Evolutionary conservation across 2,888 invertebrate genomes (phyloP), one percentile per base, ranked within the genome.

Genomic region (Boloria euphrosyne): DNA sequence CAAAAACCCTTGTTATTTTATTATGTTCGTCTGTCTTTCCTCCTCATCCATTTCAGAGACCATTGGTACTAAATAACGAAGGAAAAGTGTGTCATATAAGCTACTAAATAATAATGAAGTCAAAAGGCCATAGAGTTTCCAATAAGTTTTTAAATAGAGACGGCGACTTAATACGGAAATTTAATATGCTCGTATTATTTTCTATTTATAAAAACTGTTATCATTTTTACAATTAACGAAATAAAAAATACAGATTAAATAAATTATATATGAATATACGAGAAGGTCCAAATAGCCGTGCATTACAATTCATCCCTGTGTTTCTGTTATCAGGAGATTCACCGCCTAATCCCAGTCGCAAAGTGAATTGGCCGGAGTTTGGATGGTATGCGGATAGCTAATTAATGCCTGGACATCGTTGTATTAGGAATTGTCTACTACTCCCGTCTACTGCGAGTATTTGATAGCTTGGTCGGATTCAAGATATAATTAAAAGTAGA

Each of bases 301-400:
- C 44, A 13, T 7, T 22, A 18, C 17, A 43, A 18, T 27, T 43
- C 4, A 18, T 14, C 4, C 46, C 44, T 18, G 43, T 18, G 18
- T 17, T 13, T 13, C 47, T 14, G 13, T 38, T 38, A 49, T 57
- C 47, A 55, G 18, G 52, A 46, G 47, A 67, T 60, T 22, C 52
- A 58, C 31, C 59, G 17, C 38, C 62, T 65, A 68, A 68, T 64
- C 64, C 54, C 50, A 31, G 58, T 46, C 46, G 38, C 65, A 54
- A 68, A 68, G 65, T 68, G 65, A 62, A 68, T 65, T 47, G 62
- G 50, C 44, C 58, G 44, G 52, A 46, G 57, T 58, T 43, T 31
- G 17, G 46, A 47, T 62, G 14, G 61, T 46, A 53, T 59, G 65
- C 65, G 59, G 65, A 59, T 62, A 59, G 62, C 43, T 68, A 68